phyloP scores from a whole-genome alignment of 2,113 vertebrate genomes.

The Cyanoramphus novaezelandiae region DNA sequence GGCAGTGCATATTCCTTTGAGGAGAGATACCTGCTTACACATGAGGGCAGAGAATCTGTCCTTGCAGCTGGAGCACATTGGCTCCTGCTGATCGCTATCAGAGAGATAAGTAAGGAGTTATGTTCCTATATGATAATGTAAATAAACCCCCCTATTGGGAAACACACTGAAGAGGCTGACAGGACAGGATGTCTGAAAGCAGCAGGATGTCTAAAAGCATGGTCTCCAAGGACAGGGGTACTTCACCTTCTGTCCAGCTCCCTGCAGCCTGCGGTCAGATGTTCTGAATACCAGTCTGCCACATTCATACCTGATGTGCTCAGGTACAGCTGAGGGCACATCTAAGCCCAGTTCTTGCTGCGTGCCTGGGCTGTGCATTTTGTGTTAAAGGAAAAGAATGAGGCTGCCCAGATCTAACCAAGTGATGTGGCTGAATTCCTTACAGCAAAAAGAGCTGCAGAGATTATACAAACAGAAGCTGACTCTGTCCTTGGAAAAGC shows the following conservation, averaged over 20 bases:
- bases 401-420: background rate
- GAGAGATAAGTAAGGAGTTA: background rate
- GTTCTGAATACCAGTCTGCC: background rate
- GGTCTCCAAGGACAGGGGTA: background rate
- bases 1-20: background rate
- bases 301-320: background rate
- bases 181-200: background rate
- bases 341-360: background rate
- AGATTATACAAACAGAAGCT: background rate
- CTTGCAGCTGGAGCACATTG: background rate
- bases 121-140: background rate
- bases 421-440: background rate
- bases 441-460: background rate
- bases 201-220: background rate
- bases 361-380: background rate
- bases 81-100: background rate
- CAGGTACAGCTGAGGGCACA: background rate
- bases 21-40: background rate
- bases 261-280: rapidly evolving
- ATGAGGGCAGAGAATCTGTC: background rate
- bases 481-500: background rate
- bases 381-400: background rate
- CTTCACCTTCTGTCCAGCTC: background rate
- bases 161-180: background rate
- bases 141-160: background rate